These are phyloP conservation scores for Fopius arisanus DNA, from an alignment of 1,140 invertebrate species.

Conservation along the genomic window DNA sequence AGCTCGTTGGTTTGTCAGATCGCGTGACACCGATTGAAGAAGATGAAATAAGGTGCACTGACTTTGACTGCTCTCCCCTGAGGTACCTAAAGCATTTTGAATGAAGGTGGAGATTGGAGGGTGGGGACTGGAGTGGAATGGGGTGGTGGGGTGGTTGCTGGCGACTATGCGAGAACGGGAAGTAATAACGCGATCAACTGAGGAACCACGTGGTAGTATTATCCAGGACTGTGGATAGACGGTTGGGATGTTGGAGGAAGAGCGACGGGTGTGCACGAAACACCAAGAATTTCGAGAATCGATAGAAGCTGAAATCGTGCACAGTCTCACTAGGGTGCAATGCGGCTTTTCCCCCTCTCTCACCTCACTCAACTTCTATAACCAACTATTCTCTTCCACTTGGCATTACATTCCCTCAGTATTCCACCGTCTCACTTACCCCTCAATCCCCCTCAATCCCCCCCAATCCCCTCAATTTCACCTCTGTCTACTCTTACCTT, in stretches of 20 bases:
- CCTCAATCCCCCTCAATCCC: neutral
- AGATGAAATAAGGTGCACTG: neutral
- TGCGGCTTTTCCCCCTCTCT: slow-evolving; percentile 41
- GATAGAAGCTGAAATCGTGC: slow-evolving; percentile 48
- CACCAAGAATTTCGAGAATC: slow-evolving; percentile 48
- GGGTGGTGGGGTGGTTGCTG: too few species aligned
- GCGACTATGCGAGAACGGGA: neutral
- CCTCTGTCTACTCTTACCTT: neutral
- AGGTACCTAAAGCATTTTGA: neutral
- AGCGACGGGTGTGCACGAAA: slow-evolving; percentile 37
- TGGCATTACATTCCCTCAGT: neutral
- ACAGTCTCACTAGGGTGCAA: slow-evolving; percentile 46
- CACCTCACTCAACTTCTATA: slow-evolving; percentile 26
- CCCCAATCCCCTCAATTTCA: neutral
- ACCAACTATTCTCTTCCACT: slow-evolving; percentile 3
- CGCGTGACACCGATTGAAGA: too few species aligned
- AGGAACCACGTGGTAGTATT: neutral
- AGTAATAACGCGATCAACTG: neutral
- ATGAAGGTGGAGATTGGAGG: too few species aligned
- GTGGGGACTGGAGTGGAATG: too few species aligned
- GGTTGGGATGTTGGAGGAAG: slow-evolving; percentile 36
- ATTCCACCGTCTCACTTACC: neutral
- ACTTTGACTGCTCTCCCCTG: neutral
- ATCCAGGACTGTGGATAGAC: neutral
- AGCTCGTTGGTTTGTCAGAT: too few species aligned